Percentiles rank a stretch among this genome's conserved stretches.
These are phyloP conservation scores for Cantharis rufa DNA, from an alignment of 2,888 invertebrate species.

Conservation along the genomic window DNA sequence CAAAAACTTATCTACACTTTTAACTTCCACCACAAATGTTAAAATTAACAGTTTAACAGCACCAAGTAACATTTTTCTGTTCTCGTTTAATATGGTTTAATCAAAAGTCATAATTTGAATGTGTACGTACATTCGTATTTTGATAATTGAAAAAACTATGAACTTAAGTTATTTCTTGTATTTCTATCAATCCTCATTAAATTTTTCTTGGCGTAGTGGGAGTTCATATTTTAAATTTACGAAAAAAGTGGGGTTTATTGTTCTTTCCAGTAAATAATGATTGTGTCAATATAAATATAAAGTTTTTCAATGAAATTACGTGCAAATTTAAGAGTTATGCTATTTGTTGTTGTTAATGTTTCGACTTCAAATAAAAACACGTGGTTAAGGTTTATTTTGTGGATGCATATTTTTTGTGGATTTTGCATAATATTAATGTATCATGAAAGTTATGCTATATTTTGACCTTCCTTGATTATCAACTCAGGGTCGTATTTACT, in stretches of 20 bases:
- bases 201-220: slow-evolving; percentile 6
- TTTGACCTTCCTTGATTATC: slow-evolving; percentile 10
- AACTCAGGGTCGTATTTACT: slow-evolving; percentile 8
- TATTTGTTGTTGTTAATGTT: background rate
- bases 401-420: slow-evolving; percentile 1
- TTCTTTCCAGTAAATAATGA: background rate
- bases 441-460: slow-evolving; percentile 16
- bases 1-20: slow-evolving; percentile 32
- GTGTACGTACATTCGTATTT: background rate
- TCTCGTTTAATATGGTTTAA: background rate
- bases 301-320: slow-evolving; percentile 9
- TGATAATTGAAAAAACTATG: slow-evolving; percentile 4
- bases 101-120: background rate
- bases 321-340: background rate
- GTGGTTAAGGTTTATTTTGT: background rate
- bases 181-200: slow-evolving; percentile 12
- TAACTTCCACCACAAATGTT: slow-evolving; percentile 8
- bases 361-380: background rate
- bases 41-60: slow-evolving; percentile 3
- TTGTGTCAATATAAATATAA: background rate
- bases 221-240: background rate
- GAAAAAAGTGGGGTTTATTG: slow-evolving; percentile 1
- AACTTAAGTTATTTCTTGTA: slow-evolving; percentile 4
- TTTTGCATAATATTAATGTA: slow-evolving; percentile 6
- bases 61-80: slow-evolving; percentile 3